Evolutionary conservation across 2,113 vertebrate species (phyloP).

Genomic region (Osmerus eperlanus): DNA sequence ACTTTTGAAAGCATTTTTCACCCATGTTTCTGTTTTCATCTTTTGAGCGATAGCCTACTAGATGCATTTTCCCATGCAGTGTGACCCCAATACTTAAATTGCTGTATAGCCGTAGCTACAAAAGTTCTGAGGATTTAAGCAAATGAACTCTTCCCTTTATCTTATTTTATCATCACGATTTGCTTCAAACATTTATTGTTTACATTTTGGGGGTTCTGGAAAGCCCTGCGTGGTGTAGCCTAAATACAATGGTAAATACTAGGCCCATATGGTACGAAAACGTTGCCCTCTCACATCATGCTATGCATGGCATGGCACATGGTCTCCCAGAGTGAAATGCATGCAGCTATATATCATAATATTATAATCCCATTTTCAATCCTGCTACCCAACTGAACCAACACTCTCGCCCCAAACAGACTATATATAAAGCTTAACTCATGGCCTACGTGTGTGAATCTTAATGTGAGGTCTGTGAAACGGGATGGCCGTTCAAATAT

Average conservation of each 20-base stretch:
- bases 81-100: too few relatives aligned
- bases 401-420: constrained; percentile 54
- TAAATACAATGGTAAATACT: background rate
- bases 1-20: too few relatives aligned
- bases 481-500: constrained; percentile 48
- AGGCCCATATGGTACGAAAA: background rate
- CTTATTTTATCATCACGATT: too few relatives aligned
- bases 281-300: constrained; percentile 28
- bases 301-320: constrained; percentile 57
- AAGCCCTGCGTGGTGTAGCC: too few relatives aligned
- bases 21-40: too few relatives aligned
- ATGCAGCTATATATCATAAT: constrained; percentile 68
- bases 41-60: too few relatives aligned
- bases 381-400: constrained; percentile 74
- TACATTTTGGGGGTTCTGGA: too few relatives aligned
- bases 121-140: too few relatives aligned
- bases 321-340: constrained; percentile 49
- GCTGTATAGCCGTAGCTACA: too few relatives aligned
- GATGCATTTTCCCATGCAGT: too few relatives aligned
- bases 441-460: constrained; percentile 54
- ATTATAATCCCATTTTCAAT: constrained; percentile 74
- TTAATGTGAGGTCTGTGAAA: constrained; percentile 44
- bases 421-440: constrained; percentile 72
- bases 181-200: too few relatives aligned
- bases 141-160: too few relatives aligned